phyloP scores from a whole-genome alignment of 2,888 invertebrate genomes.

The Philereme vetulata region DNA sequence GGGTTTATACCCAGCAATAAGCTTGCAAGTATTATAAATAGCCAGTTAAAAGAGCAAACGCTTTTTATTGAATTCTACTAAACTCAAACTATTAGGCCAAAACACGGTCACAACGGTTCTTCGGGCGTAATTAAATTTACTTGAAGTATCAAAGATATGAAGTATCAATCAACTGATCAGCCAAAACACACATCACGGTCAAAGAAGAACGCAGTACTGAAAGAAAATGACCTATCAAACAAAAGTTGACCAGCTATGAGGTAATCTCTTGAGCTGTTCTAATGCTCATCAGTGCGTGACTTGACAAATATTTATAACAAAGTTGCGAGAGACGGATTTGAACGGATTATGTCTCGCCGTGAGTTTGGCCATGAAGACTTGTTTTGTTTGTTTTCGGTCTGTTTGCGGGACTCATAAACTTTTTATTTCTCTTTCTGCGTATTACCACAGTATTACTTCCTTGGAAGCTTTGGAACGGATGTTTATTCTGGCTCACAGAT shows the following conservation, averaged over 20 bases:
- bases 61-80: no score
- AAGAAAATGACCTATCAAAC: no score
- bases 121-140: no score
- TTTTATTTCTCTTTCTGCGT: slow-evolving; percentile 14
- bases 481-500: slow-evolving; percentile 1
- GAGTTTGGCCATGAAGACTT: slow-evolving; percentile 65
- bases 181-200: no score
- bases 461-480: background rate
- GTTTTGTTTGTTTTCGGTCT: slow-evolving; percentile 36
- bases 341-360: slow-evolving; percentile 44
- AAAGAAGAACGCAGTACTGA: no score
- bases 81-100: no score
- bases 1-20: no score
- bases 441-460: slow-evolving; percentile 9
- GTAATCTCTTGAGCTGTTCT: slow-evolving; percentile 10
- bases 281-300: slow-evolving; percentile 65
- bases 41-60: no score
- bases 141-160: no score
- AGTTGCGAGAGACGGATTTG: slow-evolving; percentile 53
- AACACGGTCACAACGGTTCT: no score
- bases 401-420: slow-evolving; percentile 19
- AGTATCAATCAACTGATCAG: no score
- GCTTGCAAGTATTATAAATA: no score
- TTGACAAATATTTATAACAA: slow-evolving; percentile 58
- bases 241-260: slow-evolving; percentile 16